These are phyloP conservation scores for Gymnosoma rotundatum DNA, from an alignment of 2,888 invertebrate genomes.

Conservation along the genomic window DNA sequence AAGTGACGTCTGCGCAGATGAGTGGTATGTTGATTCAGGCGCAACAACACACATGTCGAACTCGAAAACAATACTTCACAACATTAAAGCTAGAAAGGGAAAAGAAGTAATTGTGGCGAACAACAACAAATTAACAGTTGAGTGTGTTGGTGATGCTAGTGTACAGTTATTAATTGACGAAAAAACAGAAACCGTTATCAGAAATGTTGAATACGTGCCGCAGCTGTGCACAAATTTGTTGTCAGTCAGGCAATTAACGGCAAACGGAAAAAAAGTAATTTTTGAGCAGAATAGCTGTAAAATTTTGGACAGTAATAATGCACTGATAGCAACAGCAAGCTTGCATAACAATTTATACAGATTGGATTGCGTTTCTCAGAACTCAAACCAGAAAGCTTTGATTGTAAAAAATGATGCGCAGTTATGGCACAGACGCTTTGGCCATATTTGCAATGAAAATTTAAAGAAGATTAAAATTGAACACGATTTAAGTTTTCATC, in stretches of 20 bases:
- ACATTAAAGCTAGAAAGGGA: too few relatives aligned
- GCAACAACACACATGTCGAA: too few relatives aligned
- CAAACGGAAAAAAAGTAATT: slow-evolving; percentile 22
- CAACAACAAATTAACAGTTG: slow-evolving; percentile 28
- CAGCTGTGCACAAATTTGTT: not conserved
- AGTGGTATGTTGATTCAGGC: slow-evolving; percentile 28
- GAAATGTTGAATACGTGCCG: too few relatives aligned
- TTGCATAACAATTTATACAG: slow-evolving; percentile 4
- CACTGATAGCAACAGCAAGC: slow-evolving; percentile 20
- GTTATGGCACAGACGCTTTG: slow-evolving; percentile 71
- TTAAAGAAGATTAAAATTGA: slow-evolving; percentile 50
- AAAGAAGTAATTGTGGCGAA: slow-evolving; percentile 32
- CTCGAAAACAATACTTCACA: too few relatives aligned
- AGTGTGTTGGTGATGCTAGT: slow-evolving; percentile 4
- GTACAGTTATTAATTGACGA: not conserved
- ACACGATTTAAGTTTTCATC: too few relatives aligned
- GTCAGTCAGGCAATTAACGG: slow-evolving; percentile 46
- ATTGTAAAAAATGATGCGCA: slow-evolving; percentile 35
- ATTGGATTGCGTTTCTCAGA: slow-evolving; percentile 22
- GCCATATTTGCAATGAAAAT: slow-evolving; percentile 50
- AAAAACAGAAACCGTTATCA: too few relatives aligned
- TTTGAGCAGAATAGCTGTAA: slow-evolving; percentile 42
- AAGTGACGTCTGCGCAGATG: slow-evolving; percentile 21
- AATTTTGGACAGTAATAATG: slow-evolving; percentile 24
- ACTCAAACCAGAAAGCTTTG: slow-evolving; percentile 6